phyloP scores from a whole-genome alignment of 2,797 vertebrate genomes.

The Dermochelys coriacea region DNA sequence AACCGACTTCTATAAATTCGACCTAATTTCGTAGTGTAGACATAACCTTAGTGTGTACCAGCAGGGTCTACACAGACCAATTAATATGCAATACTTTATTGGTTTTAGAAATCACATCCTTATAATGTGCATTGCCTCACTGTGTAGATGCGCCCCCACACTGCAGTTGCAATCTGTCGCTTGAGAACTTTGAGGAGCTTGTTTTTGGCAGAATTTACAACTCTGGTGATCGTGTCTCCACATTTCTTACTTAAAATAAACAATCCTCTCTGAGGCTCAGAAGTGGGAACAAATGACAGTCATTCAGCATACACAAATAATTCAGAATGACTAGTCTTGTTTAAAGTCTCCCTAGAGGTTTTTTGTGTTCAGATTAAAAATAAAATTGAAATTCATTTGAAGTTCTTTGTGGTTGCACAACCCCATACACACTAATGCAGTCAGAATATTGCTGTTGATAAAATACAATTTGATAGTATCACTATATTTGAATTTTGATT shows the following conservation, averaged over 20 bases:
- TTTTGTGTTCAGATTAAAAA: slow-evolving; percentile 45
- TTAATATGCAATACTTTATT: too few species aligned
- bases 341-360: slow-evolving; percentile 10
- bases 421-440: neutral
- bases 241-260: slow-evolving; percentile 62
- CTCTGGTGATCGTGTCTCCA: slow-evolving; percentile 58
- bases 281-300: slow-evolving; percentile 53
- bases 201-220: slow-evolving; percentile 40
- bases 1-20: too few species aligned
- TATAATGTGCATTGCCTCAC: too few species aligned
- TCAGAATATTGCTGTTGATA: neutral
- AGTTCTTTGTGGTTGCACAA: neutral
- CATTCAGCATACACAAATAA: slow-evolving; percentile 65
- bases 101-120: too few species aligned
- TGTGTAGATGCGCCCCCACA: too few species aligned
- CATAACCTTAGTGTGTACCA: too few species aligned
- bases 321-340: slow-evolving; percentile 38
- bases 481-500: neutral
- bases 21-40: too few species aligned
- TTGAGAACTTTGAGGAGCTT: slow-evolving; percentile 43
- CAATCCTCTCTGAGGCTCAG: slow-evolving; percentile 51
- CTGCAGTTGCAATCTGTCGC: slow-evolving; percentile 45
- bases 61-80: too few species aligned
- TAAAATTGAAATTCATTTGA: slow-evolving; percentile 12
- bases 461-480: neutral